Evolutionary conservation across 1,140 invertebrate genomes (phyloP), one percentile per base, ranked within the genome.

Genomic region (Subanguina moxae): DNA sequence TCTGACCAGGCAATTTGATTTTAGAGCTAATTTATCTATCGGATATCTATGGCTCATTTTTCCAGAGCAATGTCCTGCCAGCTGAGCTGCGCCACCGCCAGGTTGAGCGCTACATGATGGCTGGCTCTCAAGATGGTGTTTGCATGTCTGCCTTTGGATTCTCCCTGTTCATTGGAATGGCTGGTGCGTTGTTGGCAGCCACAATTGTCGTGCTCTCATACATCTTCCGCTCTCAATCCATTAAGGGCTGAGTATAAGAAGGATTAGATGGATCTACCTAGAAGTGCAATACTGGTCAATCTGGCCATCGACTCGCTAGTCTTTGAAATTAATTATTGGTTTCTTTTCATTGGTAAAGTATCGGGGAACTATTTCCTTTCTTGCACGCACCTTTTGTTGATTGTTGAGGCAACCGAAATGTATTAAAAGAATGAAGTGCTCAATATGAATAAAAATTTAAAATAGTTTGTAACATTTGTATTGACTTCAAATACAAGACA

Each of bases 61-160:
- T 61, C 21, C 28, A 61, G 58, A 43, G 27, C 38, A 43, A 61
- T 13, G 58, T 30, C 3, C 21, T 61, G 27, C 58, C 58, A 19
- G 58, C 58, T 21, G 58, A 61, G n/a, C 58, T 61, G n/a, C 58
- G 58, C 58, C 58, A 30, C 58, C 58, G 58, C 19, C 48, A 19
- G 23, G 23, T 30, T 21, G 32, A 62, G 21, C 28, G 19, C n/a
- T 61, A 61, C 58, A 32, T 61, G 58, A 61, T 30, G 32, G 61
- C 70, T 17, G 30, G 63, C 46, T 42, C 65, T 43, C 74, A 76
- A 66, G 67, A 67, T 25, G 78, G 78, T 62, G 68, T 80, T 38
- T 80, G 78, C 68, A 67, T 82, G 57, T 73, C 70, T 25, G 62
- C 71, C 19, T 75, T 81, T 21, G 79, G 80, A 62, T 77, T 80